Percentiles rank a stretch among this genome's conserved stretches.
phyloP scores from a whole-genome alignment of 2,888 invertebrate species.

The Ectobius pallidus region DNA sequence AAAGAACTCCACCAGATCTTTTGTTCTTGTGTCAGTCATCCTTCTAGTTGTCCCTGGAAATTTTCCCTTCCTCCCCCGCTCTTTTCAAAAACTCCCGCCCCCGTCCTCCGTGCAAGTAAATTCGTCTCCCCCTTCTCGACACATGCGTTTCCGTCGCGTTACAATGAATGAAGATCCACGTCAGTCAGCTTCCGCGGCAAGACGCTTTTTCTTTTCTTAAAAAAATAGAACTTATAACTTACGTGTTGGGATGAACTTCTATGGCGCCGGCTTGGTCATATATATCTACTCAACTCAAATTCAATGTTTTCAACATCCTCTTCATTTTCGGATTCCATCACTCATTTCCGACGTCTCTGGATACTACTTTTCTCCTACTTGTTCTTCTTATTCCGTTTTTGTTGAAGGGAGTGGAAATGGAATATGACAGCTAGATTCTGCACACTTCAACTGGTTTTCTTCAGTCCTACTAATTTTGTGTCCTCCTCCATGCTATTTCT shows the following conservation, averaged over 20 bases:
- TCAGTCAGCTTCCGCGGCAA: constrained; percentile 37
- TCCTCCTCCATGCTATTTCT: too few relatives aligned
- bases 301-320: constrained; percentile 27
- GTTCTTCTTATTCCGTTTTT: neutral
- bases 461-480: neutral
- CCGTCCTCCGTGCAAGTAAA: neutral
- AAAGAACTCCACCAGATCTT: constrained; percentile 32
- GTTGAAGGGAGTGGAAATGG: constrained; percentile 1
- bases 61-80: too few relatives aligned
- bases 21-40: constrained; percentile 41
- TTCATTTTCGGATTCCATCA: constrained; percentile 27
- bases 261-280: constrained; percentile 36
- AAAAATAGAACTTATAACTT: constrained; percentile 30
- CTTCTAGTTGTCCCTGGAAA: neutral
- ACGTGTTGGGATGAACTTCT: constrained; percentile 37
- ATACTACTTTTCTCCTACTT: constrained; percentile 5
- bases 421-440: neutral
- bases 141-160: constrained; percentile 37
- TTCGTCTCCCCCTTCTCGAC: constrained; percentile 15
- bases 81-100: too few relatives aligned
- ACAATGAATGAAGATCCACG: constrained; percentile 40
- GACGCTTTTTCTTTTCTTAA: constrained; percentile 33
- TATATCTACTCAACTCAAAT: constrained; percentile 31
- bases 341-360: constrained; percentile 26
- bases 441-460: neutral